phyloP scores from a whole-genome alignment of 2,797 vertebrate genomes.

The Allochrocebus solatus region DNA sequence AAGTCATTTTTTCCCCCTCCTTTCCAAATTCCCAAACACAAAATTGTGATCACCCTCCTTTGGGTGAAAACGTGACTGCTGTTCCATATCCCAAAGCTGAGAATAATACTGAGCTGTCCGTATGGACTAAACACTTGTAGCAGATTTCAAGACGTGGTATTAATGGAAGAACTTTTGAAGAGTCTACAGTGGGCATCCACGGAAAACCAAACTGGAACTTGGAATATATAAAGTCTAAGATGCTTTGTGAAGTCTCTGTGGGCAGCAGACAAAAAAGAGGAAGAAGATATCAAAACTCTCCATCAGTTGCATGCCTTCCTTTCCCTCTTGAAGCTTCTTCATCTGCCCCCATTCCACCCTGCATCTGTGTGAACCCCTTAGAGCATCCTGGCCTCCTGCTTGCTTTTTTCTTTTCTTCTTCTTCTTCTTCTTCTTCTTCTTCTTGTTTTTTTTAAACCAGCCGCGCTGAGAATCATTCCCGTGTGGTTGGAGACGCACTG shows the following conservation, averaged over 20 bases:
- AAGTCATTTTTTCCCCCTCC: neutral
- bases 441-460: neutral
- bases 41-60: neutral
- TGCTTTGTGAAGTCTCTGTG: fast-evolving
- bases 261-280: too few relatives aligned
- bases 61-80: fast-evolving
- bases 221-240: neutral
- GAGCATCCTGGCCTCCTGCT: too few relatives aligned
- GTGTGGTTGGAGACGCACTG: neutral
- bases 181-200: fast-evolving
- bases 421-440: neutral
- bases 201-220: neutral
- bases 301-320: fast-evolving
- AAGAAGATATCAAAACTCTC: fast-evolving
- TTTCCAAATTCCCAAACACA: neutral
- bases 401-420: neutral
- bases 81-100: fast-evolving
- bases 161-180: neutral
- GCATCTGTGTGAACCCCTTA: neutral
- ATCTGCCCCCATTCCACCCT: fast-evolving
- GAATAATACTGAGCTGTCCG: fast-evolving
- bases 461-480: neutral
- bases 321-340: fast-evolving
- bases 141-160: neutral
- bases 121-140: fast-evolving